These are phyloP conservation scores for Drosophila arizonae DNA, from an alignment of 1,140 invertebrate genomes.

Conservation along the genomic window DNA sequence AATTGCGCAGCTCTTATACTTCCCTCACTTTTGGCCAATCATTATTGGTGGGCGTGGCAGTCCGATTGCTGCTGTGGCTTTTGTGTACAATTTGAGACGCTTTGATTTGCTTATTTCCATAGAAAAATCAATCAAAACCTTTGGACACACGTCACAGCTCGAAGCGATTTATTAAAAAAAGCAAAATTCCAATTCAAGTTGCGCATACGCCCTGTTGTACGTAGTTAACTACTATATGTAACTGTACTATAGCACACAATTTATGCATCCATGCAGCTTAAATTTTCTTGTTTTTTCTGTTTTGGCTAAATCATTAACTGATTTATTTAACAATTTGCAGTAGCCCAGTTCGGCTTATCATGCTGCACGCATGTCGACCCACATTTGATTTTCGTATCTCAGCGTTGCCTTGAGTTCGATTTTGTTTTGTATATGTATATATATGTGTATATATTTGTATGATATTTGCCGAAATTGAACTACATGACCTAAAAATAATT, in stretches of 20 bases:
- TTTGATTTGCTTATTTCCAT: slow-evolving; percentile 5
- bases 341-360: slow-evolving; percentile 8
- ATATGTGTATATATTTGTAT: too few relatives aligned
- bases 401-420: slow-evolving; percentile 19
- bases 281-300: background rate
- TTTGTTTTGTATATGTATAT: background rate
- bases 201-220: slow-evolving; percentile 13
- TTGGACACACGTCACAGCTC: slow-evolving; percentile 1
- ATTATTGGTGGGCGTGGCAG: slow-evolving; percentile 12
- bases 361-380: slow-evolving; percentile 12
- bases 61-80: slow-evolving; percentile 3
- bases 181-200: background rate
- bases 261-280: too few relatives aligned
- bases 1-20: slow-evolving; percentile 7
- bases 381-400: slow-evolving; percentile 8
- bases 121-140: slow-evolving; percentile 20
- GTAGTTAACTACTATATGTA: background rate
- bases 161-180: slow-evolving; percentile 16
- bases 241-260: too few relatives aligned
- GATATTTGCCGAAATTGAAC: slow-evolving; percentile 8
- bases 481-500: slow-evolving; percentile 20
- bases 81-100: slow-evolving; percentile 10
- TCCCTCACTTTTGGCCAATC: background rate
- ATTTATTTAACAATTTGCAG: background rate
- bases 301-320: background rate